phyloP scores from a whole-genome alignment of 2,797 vertebrate species.

The Silurus aristotelis region DNA sequence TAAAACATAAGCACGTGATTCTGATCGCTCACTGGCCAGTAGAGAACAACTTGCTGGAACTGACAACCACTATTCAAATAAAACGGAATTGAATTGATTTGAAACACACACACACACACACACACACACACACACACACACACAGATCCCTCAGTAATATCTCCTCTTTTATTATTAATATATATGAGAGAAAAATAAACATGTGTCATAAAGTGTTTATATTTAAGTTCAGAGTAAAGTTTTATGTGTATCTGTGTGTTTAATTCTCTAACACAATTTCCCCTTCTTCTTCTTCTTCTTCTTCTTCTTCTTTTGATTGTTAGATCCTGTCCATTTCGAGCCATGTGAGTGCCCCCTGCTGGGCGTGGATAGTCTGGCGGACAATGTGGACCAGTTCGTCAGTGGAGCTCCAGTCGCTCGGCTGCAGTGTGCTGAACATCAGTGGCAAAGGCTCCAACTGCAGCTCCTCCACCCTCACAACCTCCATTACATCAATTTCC shows the following conservation, averaged over 20 bases:
- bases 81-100: no score
- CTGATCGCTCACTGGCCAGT: no score
- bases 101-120: no score
- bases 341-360: slow-evolving; percentile 76
- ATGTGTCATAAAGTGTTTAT: no score
- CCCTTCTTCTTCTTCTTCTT: not conserved
- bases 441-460: slow-evolving; percentile 76
- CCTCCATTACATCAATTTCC: slow-evolving; percentile 70
- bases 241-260: not conserved
- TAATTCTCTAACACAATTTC: not conserved
- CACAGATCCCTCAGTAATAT: no score
- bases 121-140: not conserved
- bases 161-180: no score
- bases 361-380: slow-evolving; percentile 65
- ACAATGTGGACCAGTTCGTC: slow-evolving; percentile 72
- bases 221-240: no score
- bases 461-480: slow-evolving; percentile 73
- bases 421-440: slow-evolving; percentile 71
- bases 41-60: no score
- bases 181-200: no score
- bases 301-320: not conserved
- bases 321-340: slow-evolving; percentile 72
- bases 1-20: no score
- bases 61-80: no score
- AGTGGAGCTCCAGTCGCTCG: slow-evolving; percentile 72